Evolutionary conservation across 2,797 vertebrate species (phyloP), one percentile per base, ranked within the genome.

Genomic region (Enteromius anoplus): DNA sequence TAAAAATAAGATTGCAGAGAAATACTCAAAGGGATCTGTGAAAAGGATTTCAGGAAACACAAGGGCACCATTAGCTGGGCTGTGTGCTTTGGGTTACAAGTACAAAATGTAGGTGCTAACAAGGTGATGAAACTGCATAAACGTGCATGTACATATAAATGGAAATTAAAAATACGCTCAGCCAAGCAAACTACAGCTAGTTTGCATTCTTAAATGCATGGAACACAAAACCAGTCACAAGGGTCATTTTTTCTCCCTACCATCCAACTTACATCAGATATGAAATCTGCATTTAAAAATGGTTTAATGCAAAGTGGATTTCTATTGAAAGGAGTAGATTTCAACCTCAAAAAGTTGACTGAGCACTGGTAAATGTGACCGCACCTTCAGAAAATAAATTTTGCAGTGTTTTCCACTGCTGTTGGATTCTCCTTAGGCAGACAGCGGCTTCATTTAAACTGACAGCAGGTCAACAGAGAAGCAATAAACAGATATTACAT

Each of bases 1-100:
- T 53, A 82, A 75, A 82, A 76, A 86, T 79, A 58, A 80, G 79
- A 85, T 73, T 81, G 76, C 68, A 1, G 9, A 68, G 58, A 80
- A 73, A 82, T 83, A 66, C 75, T 85, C 78, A 64, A 42, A 60
- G 78, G 45, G 78, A 37, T 37, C 62, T 82, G 40, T 79, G 70
- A 85, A 69, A 75, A 26, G 45, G 42, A 62, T 62, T 85, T 81
- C 11, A 23, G 47, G 3, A 32, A 78, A 69, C 77, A 85, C 42
- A 78, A 65, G 75, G 32, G 51, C 7, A 32, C 47, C 62, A 58
- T 72, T 71, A 81, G 55, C 64, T 55, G 68, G 17, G 8, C 14
- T 47, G 6, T 81, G 7, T 85, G 81, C 47, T 53, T 32, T 69
- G 40, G 21, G 53, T 83, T 78, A 65, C 40, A 86, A 77, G 51